Evolutionary conservation across 2,113 vertebrate genomes (phyloP).

Genomic region (Tricholaema leucomelas): DNA sequence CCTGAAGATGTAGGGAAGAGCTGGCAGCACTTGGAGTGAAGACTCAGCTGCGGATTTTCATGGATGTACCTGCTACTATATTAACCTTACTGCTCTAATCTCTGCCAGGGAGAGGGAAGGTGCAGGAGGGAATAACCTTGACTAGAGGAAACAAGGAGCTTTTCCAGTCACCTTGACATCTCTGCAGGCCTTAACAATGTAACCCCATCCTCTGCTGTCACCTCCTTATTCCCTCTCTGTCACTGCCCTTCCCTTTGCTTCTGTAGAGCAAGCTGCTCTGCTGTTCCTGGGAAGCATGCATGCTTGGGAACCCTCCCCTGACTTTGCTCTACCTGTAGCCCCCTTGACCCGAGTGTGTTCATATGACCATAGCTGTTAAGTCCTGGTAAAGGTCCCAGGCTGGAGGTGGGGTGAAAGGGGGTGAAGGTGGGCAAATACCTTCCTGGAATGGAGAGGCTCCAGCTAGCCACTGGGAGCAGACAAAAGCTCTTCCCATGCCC

Average conservation of each 20-base stretch:
- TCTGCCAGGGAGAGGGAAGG: conserved; percentile 30
- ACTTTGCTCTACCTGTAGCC: background rate
- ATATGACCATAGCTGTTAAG: background rate
- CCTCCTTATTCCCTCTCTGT: background rate
- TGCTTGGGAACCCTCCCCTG: conserved; percentile 14
- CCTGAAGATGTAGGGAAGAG: background rate
- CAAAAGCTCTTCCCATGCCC: background rate
- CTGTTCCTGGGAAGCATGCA: conserved; percentile 7
- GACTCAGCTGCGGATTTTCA: conserved; percentile 10
- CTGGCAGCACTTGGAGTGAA: background rate
- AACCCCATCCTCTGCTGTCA: background rate
- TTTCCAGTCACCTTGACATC: background rate
- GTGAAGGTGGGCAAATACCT: background rate
- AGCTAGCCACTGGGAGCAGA: background rate
- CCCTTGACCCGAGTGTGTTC: background rate
- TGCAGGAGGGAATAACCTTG: background rate
- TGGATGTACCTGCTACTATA: conserved; percentile 5
- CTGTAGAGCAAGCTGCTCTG: conserved; percentile 6
- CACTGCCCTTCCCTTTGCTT: background rate
- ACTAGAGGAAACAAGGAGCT: background rate
- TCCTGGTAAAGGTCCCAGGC: background rate
- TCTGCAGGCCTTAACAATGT: background rate
- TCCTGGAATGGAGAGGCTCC: background rate
- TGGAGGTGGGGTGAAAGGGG: background rate
- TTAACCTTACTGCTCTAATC: conserved; percentile 13